A percentile compares a stretch with the other conserved stretches of the same genome.
Evolutionary conservation across 2,113 vertebrate genomes (phyloP).

Genomic region (Peromyscus maniculatus): DNA sequence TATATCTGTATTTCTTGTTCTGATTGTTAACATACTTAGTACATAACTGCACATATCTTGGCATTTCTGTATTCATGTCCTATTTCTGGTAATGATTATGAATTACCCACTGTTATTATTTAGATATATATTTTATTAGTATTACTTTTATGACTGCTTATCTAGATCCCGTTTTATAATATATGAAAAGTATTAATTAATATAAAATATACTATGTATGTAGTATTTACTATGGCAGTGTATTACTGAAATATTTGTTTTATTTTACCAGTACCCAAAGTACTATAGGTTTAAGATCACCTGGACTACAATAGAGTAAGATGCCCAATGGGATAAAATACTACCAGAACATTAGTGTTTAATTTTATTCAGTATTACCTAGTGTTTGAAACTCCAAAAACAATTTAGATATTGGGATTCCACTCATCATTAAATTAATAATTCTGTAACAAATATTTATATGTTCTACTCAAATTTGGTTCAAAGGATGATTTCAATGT

Average conservation of each 20-base stretch:
- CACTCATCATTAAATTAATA: background rate
- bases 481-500: background rate
- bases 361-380: background rate
- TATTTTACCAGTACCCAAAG: background rate
- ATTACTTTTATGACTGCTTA: background rate
- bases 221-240: too few species aligned
- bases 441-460: background rate
- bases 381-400: background rate
- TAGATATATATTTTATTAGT: background rate
- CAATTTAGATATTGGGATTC: background rate
- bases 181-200: background rate
- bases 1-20: background rate
- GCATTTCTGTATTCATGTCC: background rate
- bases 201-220: background rate
- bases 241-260: background rate
- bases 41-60: background rate
- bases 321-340: background rate
- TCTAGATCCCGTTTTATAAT: background rate
- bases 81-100: background rate
- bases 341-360: background rate
- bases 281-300: background rate
- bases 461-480: background rate
- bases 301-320: background rate
- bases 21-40: background rate
- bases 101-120: background rate